phyloP scores from a whole-genome alignment of 1,140 invertebrate species.

The Trichoplusia ni region DNA sequence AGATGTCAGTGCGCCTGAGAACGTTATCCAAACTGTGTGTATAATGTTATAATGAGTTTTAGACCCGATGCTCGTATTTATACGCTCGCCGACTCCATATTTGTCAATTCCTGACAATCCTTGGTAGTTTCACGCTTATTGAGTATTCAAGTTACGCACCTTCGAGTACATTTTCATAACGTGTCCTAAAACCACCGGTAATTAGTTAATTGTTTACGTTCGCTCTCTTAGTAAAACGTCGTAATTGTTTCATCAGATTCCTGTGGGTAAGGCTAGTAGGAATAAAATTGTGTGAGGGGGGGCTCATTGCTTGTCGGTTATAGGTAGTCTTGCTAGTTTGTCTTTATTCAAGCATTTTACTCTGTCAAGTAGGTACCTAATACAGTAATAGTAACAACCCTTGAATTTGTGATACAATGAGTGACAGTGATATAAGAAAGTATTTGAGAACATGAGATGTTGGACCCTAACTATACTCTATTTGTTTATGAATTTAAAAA shows the following conservation, averaged over 20 bases:
- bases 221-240: not conserved
- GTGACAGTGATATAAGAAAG: too few relatives aligned
- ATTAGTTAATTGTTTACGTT: slow-evolving; percentile 39
- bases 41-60: slow-evolving; percentile 27
- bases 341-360: too few relatives aligned
- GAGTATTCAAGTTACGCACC: slow-evolving; percentile 58
- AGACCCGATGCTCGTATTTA: slow-evolving; percentile 47
- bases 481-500: too few relatives aligned
- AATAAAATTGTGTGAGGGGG: slow-evolving; percentile 12
- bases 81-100: slow-evolving; percentile 45
- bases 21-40: slow-evolving; percentile 19
- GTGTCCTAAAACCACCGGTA: slow-evolving; percentile 47
- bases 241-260: slow-evolving; percentile 48
- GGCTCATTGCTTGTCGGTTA: not conserved
- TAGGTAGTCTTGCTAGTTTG: slow-evolving; percentile 2
- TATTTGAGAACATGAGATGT: too few relatives aligned
- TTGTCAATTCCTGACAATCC: slow-evolving; percentile 62
- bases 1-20: slow-evolving; percentile 8
- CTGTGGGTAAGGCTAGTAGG: slow-evolving; percentile 29
- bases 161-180: slow-evolving; percentile 62
- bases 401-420: too few relatives aligned
- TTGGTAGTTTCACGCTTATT: slow-evolving; percentile 72
- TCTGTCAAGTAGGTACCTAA: too few relatives aligned
- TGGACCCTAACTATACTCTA: too few relatives aligned
- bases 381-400: too few relatives aligned